Conservation (phyloP, 2,113 vertebrate genomes). For the Apeltes quadracus region DNA sequence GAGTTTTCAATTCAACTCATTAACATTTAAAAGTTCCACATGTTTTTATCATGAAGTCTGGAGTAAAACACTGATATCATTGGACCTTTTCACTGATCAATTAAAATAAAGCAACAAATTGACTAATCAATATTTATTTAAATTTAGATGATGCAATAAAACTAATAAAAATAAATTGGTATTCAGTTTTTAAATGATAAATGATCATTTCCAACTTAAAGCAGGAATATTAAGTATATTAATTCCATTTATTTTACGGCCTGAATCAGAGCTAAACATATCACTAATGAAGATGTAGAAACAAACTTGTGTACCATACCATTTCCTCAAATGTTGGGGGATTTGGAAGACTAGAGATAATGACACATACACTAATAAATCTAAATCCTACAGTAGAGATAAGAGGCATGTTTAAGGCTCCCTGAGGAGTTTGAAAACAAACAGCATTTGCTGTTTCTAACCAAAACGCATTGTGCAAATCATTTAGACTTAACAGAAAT, state of each 20-base stretch:
- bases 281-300: conserved; percentile 6
- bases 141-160: not conserved
- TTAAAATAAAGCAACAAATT: not conserved
- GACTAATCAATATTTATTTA: not conserved
- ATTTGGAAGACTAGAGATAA: conserved; percentile 8
- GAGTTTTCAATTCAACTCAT: not conserved
- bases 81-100: not conserved
- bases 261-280: conserved; percentile 2
- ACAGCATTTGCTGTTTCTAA: not conserved
- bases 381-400: not conserved
- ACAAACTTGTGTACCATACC: not conserved
- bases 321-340: not conserved
- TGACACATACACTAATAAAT: conserved; percentile 19
- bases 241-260: not conserved
- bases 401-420: conserved; percentile 11
- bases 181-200: not conserved
- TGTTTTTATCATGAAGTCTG: not conserved
- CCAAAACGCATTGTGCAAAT: not conserved
- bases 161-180: not conserved
- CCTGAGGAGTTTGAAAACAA: conserved; percentile 14
- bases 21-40: not conserved
- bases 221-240: no score
- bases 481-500: not conserved
- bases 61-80: not conserved
- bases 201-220: not conserved